Conservation (phyloP, 2,113 vertebrate genomes). For the Micromys minutus region DNA sequence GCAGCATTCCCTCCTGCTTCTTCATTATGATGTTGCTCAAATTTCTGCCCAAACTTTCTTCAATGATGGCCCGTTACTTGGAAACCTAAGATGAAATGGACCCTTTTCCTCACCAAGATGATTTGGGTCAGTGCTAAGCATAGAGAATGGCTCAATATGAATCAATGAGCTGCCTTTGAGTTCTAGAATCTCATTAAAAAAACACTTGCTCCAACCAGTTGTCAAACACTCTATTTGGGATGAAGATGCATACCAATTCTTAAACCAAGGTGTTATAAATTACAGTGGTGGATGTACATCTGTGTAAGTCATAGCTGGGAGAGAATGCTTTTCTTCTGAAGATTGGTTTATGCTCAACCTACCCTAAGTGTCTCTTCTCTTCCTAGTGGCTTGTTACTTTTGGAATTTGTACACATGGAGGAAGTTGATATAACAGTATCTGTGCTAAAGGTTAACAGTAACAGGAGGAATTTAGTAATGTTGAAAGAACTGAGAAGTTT, state of each 20-base stretch:
- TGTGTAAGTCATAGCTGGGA: background rate
- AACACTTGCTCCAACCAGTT: background rate
- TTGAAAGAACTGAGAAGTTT: background rate
- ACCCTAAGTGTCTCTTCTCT: background rate
- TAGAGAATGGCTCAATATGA: background rate
- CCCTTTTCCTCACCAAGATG: background rate
- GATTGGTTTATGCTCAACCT: background rate
- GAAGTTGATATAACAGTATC: background rate
- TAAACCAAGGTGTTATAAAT: background rate
- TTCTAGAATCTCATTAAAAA: slow-evolving; percentile 12
- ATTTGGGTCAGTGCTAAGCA: background rate
- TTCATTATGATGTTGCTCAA: background rate
- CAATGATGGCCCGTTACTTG: background rate
- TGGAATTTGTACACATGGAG: background rate
- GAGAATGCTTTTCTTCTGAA: background rate
- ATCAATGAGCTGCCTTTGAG: background rate
- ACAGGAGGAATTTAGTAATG: background rate
- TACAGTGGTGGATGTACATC: background rate
- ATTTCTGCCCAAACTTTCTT: background rate
- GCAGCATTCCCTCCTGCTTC: background rate
- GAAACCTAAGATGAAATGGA: background rate
- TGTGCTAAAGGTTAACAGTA: background rate
- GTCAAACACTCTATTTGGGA: background rate
- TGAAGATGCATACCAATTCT: background rate
- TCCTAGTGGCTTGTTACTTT: background rate